phyloP scores from a whole-genome alignment of 1,140 invertebrate species.

The Hylaeus volcanicus region DNA sequence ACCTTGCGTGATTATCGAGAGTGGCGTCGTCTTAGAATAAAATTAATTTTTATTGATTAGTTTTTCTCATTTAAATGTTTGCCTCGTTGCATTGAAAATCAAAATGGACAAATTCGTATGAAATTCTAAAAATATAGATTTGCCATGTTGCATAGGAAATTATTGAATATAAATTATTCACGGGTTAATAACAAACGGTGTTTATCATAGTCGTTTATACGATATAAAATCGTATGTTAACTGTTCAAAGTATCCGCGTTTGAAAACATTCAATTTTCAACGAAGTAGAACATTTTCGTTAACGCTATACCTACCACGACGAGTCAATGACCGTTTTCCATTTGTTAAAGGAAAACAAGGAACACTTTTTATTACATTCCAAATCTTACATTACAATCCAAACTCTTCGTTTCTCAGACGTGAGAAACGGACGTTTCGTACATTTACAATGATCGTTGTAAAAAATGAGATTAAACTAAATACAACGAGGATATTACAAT shows the following conservation, averaged over 20 bases:
- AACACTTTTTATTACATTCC: slow-evolving; percentile 7
- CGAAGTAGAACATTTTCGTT: too few species aligned
- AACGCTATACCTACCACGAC: too few species aligned
- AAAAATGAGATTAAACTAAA: not conserved
- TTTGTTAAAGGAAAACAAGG: not conserved
- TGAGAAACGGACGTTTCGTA: not conserved
- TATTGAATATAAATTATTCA: not conserved
- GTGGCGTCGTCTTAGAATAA: slow-evolving; percentile 8
- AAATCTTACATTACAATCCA: not conserved
- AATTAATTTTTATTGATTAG: slow-evolving; percentile 4
- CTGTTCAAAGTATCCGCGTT: not conserved
- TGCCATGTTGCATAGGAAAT: not conserved
- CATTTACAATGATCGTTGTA: not conserved
- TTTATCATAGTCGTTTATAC: not conserved
- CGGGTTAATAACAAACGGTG: not conserved
- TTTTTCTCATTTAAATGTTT: not conserved
- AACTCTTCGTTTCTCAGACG: not conserved
- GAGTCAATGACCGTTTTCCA: too few species aligned
- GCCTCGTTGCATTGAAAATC: not conserved
- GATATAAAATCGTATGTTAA: not conserved
- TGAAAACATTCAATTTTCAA: slow-evolving; percentile 5
- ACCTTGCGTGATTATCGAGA: slow-evolving; percentile 53
- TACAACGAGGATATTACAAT: not conserved
- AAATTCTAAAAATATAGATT: not conserved
- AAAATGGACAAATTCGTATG: not conserved